phyloP scores from a whole-genome alignment of 2,113 vertebrate species.

The Prionailurus bengalensis region DNA sequence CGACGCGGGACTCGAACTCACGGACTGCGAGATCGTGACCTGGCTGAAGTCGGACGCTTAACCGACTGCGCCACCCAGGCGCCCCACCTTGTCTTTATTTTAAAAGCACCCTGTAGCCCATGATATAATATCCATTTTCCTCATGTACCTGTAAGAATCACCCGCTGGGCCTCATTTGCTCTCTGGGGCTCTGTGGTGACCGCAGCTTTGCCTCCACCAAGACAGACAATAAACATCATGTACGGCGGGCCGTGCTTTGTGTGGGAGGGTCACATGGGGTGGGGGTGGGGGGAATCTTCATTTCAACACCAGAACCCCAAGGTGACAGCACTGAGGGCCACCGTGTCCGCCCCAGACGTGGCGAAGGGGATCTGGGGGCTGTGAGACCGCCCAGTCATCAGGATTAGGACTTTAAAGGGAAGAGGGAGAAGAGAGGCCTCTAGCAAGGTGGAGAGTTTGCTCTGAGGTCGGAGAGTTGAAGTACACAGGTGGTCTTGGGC shows the following conservation, averaged over 20 bases:
- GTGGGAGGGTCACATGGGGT: no score
- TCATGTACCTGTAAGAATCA: background rate
- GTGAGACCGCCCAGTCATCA: background rate
- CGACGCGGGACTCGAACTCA: no score
- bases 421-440: background rate
- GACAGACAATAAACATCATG: background rate
- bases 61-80: no score
- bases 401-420: background rate
- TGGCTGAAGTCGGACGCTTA: no score
- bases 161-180: background rate
- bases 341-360: background rate
- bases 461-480: background rate
- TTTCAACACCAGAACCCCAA: background rate
- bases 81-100: background rate
- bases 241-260: background rate
- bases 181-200: background rate
- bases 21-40: no score
- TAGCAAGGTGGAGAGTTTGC: background rate
- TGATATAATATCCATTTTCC: background rate
- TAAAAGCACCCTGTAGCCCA: background rate
- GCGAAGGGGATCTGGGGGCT: background rate
- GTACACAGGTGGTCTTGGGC: background rate
- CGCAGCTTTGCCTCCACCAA: background rate
- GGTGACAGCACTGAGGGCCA: background rate
- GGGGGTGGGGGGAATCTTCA: background rate